Percentiles rank a stretch among this genome's conserved stretches.
Evolutionary conservation across 2,113 vertebrate genomes (phyloP).

Genomic region (Menidia beryllina): DNA sequence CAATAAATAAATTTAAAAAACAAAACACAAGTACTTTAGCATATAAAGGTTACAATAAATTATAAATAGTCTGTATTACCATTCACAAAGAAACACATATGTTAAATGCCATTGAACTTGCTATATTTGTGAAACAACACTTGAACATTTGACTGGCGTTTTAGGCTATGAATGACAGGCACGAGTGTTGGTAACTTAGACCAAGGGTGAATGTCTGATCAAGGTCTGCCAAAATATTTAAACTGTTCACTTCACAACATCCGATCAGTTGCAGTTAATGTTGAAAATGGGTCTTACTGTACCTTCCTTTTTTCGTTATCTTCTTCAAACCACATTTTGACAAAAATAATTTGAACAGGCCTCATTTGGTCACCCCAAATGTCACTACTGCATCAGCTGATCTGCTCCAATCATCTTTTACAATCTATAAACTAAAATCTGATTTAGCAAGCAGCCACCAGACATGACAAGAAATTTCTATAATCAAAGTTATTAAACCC

Average conservation of each 20-base stretch:
- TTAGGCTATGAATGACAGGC: slow-evolving; percentile 33
- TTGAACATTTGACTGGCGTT: slow-evolving; percentile 31
- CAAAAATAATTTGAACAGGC: background rate
- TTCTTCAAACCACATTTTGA: background rate
- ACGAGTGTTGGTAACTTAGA: slow-evolving; percentile 8
- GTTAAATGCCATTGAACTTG: slow-evolving; percentile 61
- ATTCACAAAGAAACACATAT: slow-evolving; percentile 69
- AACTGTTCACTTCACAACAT: slow-evolving; percentile 6
- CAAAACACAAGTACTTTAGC: slow-evolving; percentile 61
- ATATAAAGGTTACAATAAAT: slow-evolving; percentile 65
- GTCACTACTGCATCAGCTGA: slow-evolving; percentile 9
- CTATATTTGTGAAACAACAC: slow-evolving; percentile 67
- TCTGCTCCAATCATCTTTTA: background rate
- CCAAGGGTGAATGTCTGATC: background rate
- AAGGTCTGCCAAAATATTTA: slow-evolving; percentile 29
- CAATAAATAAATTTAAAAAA: slow-evolving; percentile 54
- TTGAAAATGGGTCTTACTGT: slow-evolving; percentile 8
- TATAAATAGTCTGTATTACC: slow-evolving; percentile 39
- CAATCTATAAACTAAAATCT: slow-evolving; percentile 22
- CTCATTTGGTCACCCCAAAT: slow-evolving; percentile 6
- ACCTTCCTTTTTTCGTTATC: slow-evolving; percentile 10
- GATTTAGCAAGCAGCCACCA: slow-evolving; percentile 32
- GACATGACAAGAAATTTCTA: slow-evolving; percentile 49
- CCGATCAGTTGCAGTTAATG: slow-evolving; percentile 1
- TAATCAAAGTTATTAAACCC: slow-evolving; percentile 57